These are phyloP conservation scores for Pedionomus torquatus DNA, from an alignment of 2,113 vertebrate species.

Conservation along the genomic window DNA sequence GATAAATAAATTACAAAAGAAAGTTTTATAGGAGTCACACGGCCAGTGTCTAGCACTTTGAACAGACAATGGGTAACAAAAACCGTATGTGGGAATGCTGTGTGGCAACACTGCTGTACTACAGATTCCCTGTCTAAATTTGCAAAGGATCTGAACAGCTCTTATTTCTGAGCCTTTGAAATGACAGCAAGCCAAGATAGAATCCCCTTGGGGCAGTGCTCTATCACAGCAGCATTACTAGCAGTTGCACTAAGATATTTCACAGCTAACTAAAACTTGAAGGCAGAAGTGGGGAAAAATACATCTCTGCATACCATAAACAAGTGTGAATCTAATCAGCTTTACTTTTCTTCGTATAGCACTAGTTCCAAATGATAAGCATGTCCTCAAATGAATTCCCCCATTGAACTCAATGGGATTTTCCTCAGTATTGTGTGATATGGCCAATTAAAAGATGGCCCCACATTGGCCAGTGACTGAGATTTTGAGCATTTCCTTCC, in stretches of 20 bases:
- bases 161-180: constrained; percentile 11
- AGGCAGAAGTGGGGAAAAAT: neutral
- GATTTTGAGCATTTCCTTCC: neutral
- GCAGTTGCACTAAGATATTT: neutral
- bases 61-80: constrained; percentile 64
- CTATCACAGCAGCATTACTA: neutral
- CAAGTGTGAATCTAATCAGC: neutral
- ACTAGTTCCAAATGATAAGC: neutral
- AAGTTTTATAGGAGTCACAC: constrained; percentile 56
- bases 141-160: neutral
- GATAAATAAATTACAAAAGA: constrained; percentile 74
- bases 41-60: constrained; percentile 59
- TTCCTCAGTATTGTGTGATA: neutral
- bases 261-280: neutral
- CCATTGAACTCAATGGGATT: neutral
- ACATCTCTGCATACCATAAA: neutral
- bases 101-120: constrained; percentile 51
- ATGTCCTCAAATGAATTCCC: neutral
- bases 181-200: neutral
- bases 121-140: constrained; percentile 10
- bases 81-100: constrained; percentile 28
- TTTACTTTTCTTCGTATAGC: neutral
- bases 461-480: neutral
- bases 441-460: neutral
- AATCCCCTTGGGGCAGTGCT: neutral